Base-by-base conservation (phyloP, 2,888 invertebrate species). In the Drosophila cyrtoloma region DNA sequence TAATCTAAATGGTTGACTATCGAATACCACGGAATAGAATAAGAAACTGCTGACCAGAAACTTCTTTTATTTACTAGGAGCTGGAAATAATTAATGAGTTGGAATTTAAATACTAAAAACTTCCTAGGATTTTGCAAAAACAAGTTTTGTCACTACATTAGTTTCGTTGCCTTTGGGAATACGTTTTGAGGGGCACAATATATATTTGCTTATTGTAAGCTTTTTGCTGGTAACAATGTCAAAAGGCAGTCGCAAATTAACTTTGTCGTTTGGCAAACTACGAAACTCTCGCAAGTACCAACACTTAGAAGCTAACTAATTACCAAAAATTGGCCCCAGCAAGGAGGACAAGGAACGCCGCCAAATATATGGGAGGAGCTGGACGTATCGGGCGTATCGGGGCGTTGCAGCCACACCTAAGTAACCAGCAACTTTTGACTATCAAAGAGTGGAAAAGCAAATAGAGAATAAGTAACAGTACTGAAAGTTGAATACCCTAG, bases 231-330 rank as follows among this genome's bases (percentile, higher is more conserved):
- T 63, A 59, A 83, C 74, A 85, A 79, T 85, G 83, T 86, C 81
- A 82, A 75, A 71, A 67, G 79, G 71, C 69, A 70, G 76, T 72
- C 72, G 83, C 73, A 73, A 76, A 81, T 83, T 81, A 84, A 76
- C 73, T 82, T 79, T 71, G 70, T 72, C 61, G 65, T 61, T 60
- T 52, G 51, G 71, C 53, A 42, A 55, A 26, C 57, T n/a, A 37
- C 42, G 51, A 59, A 62, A 73, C 52, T 61, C 52, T 35, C 5
- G 44, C 66, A 66, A 65, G 70, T 60, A 59, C 53, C 37, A 72
- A 55, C 69, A 75, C 73, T 82, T 72, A 85, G 75, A 75, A 70
- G 62, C 83, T 75, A 84, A 84, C 86, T 82, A 84, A 84, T 81
- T 84, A 81, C 70, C 71, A 59, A 84, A 82, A 61, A 42, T 76